Percentiles rank a stretch among this genome's conserved stretches.
Evolutionary conservation across 2,888 invertebrate species (phyloP).

Genomic region (Catocala nupta): DNA sequence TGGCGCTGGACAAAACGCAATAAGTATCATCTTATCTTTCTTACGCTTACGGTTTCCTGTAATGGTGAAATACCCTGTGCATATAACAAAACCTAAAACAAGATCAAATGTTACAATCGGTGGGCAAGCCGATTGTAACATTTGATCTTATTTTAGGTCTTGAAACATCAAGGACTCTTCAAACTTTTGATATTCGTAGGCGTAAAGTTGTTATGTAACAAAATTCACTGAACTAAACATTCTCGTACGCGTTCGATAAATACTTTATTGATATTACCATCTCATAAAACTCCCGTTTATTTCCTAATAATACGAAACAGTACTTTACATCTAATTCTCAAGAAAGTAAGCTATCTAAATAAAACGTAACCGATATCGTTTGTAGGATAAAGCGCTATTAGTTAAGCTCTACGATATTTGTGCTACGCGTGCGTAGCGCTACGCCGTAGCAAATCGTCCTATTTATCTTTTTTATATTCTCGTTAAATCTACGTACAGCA

Average conservation of each 20-base stretch:
- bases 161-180: too few species aligned
- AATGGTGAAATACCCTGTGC: too few species aligned
- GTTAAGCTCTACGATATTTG: conserved; percentile 38
- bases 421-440: conserved; percentile 39
- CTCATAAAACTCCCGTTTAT: conserved; percentile 8
- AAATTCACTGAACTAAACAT: neutral
- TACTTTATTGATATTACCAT: conserved; percentile 11
- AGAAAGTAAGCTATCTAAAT: conserved; percentile 10
- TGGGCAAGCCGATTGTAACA: too few species aligned
- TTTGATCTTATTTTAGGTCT: too few species aligned
- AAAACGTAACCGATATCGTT: conserved; percentile 29
- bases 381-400: conserved; percentile 39
- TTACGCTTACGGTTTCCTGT: too few species aligned
- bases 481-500: too few species aligned
- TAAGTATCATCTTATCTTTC: too few species aligned
- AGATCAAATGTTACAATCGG: too few species aligned
- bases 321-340: neutral
- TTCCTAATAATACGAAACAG: conserved; percentile 1
- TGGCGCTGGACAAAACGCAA: too few species aligned
- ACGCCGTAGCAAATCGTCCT: neutral
- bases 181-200: neutral
- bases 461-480: too few species aligned
- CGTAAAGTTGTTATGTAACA: neutral
- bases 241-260: neutral
- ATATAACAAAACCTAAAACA: too few species aligned